These are phyloP conservation scores for Plectropomus leopardus DNA, from an alignment of 2,113 vertebrate genomes.

Conservation along the genomic window DNA sequence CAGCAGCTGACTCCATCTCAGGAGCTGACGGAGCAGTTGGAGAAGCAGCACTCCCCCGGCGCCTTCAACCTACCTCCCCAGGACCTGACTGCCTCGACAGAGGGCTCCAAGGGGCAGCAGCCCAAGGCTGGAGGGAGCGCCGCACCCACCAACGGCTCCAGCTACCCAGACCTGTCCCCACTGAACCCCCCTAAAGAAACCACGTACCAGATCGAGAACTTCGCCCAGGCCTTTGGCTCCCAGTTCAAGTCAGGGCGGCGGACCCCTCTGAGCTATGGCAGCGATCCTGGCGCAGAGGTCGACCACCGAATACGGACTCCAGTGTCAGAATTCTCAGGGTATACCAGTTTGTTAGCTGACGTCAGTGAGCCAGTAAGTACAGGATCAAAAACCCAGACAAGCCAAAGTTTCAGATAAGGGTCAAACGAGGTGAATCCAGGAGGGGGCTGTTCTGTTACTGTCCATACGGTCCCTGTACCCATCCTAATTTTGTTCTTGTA, in stretches of 20 bases:
- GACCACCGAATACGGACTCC: slow-evolving; percentile 98
- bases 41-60: slow-evolving; percentile 93
- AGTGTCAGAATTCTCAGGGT: slow-evolving; percentile 99
- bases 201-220: slow-evolving; percentile 99
- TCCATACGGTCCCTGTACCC: slow-evolving; percentile 59
- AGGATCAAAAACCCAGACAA: slow-evolving; percentile 98
- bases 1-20: slow-evolving; percentile 99
- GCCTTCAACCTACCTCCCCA: slow-evolving; percentile 92
- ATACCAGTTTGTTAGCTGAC: slow-evolving; percentile 99
- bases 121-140: slow-evolving; percentile 81
- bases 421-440: slow-evolving; percentile 85
- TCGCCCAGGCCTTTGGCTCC: slow-evolving; percentile 99
- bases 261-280: slow-evolving; percentile 95
- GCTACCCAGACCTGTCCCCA: slow-evolving; percentile 93
- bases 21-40: slow-evolving; percentile 98
- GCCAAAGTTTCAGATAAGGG: slow-evolving; percentile 99
- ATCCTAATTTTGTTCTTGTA: slow-evolving; percentile 89
- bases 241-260: slow-evolving; percentile 98
- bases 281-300: slow-evolving; percentile 91
- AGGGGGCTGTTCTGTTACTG: slow-evolving; percentile 80
- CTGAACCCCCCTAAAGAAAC: slow-evolving; percentile 95
- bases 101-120: slow-evolving; percentile 93
- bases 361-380: slow-evolving; percentile 98
- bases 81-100: slow-evolving; percentile 85
- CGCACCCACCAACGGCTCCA: slow-evolving; percentile 83